Percentiles rank a stretch among this genome's conserved stretches.
Evolutionary conservation across 2,888 invertebrate species (phyloP).

Genomic region (Chrysotoxum bicinctum): DNA sequence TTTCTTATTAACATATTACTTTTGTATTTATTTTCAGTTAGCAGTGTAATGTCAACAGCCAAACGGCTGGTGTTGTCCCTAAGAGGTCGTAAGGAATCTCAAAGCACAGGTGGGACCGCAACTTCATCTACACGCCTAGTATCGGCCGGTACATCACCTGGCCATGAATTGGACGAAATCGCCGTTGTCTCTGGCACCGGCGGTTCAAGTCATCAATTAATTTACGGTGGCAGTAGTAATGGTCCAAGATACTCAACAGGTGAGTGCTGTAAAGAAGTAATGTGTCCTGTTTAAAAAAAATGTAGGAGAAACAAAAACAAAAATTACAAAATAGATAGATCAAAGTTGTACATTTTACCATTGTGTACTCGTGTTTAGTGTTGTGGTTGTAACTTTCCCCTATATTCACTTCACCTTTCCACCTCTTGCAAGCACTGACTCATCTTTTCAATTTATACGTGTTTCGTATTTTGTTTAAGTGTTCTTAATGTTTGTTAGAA

Average conservation of each 20-base stretch:
- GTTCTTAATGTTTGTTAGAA: constrained; percentile 32
- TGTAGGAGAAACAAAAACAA: constrained; percentile 8
- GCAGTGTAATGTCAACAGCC: constrained; percentile 84
- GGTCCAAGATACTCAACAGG: constrained; percentile 80
- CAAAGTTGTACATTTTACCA: constrained; percentile 36
- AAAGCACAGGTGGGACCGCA: constrained; percentile 81
- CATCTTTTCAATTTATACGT: constrained; percentile 39
- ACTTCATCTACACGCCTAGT: constrained; percentile 83
- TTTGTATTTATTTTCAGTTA: constrained; percentile 76
- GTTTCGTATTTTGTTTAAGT: constrained; percentile 38
- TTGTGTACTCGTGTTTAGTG: constrained; percentile 41
- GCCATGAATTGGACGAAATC: constrained; percentile 86
- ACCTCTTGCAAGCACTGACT: constrained; percentile 22
- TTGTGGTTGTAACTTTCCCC: constrained; percentile 59
- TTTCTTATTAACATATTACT: not conserved
- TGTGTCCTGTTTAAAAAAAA: not conserved
- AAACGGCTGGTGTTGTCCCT: constrained; percentile 85
- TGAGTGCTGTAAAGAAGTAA: constrained; percentile 47
- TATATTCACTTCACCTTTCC: not conserved
- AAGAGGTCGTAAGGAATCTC: constrained; percentile 84
- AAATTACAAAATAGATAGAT: not conserved
- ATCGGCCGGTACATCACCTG: constrained; percentile 81
- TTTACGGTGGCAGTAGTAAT: constrained; percentile 79
- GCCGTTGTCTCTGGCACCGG: constrained; percentile 86
- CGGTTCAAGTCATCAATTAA: constrained; percentile 80